Evolutionary conservation across 2,797 vertebrate genomes (phyloP).

Genomic region (Macrochelys suwanniensis): DNA sequence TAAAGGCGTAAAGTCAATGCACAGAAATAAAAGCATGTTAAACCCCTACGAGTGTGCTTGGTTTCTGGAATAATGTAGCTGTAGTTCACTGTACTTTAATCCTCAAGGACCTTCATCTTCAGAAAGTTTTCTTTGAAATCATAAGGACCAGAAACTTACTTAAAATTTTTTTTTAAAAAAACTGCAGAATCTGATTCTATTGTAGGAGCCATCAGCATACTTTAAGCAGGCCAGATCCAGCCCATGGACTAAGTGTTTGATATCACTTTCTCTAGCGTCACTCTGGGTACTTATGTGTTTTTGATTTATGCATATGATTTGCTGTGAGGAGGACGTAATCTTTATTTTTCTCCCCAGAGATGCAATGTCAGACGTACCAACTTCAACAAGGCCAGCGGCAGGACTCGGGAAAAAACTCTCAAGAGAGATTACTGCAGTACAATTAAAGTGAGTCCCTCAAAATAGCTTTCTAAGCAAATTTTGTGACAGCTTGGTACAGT

Average conservation of each 20-base stretch:
- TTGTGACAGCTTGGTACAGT: neutral
- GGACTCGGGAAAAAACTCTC: accelerated
- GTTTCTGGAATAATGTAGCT: neutral
- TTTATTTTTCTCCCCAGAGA: neutral
- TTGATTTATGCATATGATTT: accelerated
- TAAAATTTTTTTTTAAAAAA: neutral
- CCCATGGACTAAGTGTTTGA: neutral
- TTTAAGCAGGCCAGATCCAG: neutral
- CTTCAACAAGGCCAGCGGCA: accelerated
- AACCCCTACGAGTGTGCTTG: neutral
- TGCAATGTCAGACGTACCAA: accelerated
- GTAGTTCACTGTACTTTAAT: accelerated
- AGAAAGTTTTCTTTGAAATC: neutral
- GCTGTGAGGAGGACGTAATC: accelerated
- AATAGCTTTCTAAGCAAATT: neutral
- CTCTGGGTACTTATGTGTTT: neutral
- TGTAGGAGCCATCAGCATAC: neutral
- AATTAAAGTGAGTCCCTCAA: neutral
- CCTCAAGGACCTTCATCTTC: neutral
- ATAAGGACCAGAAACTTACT: neutral
- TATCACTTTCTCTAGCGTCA: neutral
- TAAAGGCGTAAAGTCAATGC: neutral
- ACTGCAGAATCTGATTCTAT: neutral
- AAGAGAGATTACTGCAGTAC: accelerated
- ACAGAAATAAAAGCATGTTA: neutral